Conservation (phyloP, 1,140 invertebrate genomes). For the Coelopa frigida region DNA sequence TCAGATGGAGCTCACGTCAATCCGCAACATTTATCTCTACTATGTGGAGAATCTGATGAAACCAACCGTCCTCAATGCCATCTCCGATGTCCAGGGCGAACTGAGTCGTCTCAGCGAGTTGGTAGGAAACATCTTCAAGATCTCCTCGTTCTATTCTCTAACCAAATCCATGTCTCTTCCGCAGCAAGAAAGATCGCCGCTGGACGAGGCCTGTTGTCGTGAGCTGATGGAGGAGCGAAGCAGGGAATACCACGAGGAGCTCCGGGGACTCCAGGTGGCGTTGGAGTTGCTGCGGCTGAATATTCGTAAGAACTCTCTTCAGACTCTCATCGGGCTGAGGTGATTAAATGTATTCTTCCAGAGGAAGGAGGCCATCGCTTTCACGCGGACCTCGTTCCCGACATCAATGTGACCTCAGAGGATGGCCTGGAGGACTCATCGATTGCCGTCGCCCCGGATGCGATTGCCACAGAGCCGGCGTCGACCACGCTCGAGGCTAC, state of each 20-base stretch:
- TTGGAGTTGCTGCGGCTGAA: conserved; percentile 26
- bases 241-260: conserved; percentile 29
- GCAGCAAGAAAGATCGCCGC: conserved; percentile 26
- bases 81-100: conserved; percentile 39
- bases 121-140: conserved; percentile 16
- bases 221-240: conserved; percentile 36
- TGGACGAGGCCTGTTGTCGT: conserved; percentile 40
- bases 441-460: conserved; percentile 5
- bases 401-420: conserved; percentile 37
- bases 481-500: conserved; percentile 16
- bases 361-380: conserved; percentile 32
- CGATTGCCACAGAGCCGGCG: conserved; percentile 22
- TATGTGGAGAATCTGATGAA: conserved; percentile 40
- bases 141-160: conserved; percentile 60
- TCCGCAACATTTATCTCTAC: conserved; percentile 39
- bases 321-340: too few relatives aligned
- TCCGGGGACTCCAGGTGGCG: conserved; percentile 28
- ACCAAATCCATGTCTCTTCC: conserved; percentile 54
- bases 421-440: conserved; percentile 28
- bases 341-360: conserved; percentile 2
- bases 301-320: conserved; percentile 25
- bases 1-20: conserved; percentile 27
- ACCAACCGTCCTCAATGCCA: conserved; percentile 35
- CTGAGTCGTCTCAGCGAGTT: conserved; percentile 30
- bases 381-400: conserved; percentile 33